Base-by-base conservation (phyloP, 2,113 vertebrate species). In the Carassius carassius region DNA sequence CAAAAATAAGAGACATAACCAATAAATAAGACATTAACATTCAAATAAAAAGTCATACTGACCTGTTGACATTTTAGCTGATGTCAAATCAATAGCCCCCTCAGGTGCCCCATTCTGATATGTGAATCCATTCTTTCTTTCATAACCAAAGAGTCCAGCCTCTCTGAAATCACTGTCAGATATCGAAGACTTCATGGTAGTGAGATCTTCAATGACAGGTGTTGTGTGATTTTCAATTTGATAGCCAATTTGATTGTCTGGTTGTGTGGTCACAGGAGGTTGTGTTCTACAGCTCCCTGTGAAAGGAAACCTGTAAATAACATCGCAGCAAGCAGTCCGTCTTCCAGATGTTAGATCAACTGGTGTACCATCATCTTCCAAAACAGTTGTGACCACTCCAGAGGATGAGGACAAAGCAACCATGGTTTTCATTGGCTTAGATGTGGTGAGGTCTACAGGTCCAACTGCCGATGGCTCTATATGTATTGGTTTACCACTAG, bases 241-340 rank as follows among this genome's bases (percentile, higher is more conserved):
- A 90, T 97, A 96, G 87, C 96, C 95, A 86, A 96, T 96, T 32
- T 94, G 95, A 88, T 96, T 96, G 89, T 98, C 97, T 25, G 97
- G 97, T 88, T 98, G 95, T 12, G 94, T 94, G 67, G 94, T 93
- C 86, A 96, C 92, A 1, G 97, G 95, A 41, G 97, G 95, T 79
- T 95, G 96, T 88, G 95, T 94, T 83, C 96, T 96, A 85, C 98
- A 99, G 89, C 95, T 98, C 89, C 96, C 96, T 80, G 97, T 96
- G 92, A 99, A 99, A 37, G 98, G 98, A 63, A 99, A 91, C 88
- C 95, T 98, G 91, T 99, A 99, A 89, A 99, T 97, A 81, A 99
- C 91, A 92, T 99, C 97, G 92, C 98, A 99, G 91, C 98, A 99
- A 80, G 98, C 96, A 81, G 95, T 95, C 92, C 95, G 96, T 85